Evolutionary conservation across 2,888 invertebrate species (phyloP).

Genomic region (Tinea trinotella): DNA sequence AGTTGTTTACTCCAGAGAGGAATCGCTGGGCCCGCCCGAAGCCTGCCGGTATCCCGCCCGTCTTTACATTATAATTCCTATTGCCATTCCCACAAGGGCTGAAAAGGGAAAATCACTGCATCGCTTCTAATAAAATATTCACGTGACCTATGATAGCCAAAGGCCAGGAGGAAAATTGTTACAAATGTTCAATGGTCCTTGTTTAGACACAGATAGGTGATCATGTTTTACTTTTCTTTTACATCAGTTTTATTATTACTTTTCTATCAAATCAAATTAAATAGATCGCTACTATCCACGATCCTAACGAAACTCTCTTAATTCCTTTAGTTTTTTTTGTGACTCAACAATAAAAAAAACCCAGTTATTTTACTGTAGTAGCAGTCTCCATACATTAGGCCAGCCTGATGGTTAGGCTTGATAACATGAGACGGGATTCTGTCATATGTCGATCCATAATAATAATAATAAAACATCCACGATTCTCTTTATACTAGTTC

Average conservation of each 20-base stretch:
- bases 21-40: conserved; percentile 28
- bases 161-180: conserved; percentile 19
- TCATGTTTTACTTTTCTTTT: background rate
- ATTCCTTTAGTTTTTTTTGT: too few relatives aligned
- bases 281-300: too few relatives aligned
- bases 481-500: too few relatives aligned
- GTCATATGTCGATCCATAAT: too few relatives aligned
- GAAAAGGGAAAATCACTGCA: conserved; percentile 20
- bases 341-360: too few relatives aligned
- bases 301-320: too few relatives aligned
- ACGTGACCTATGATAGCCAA: conserved; percentile 27
- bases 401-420: too few relatives aligned
- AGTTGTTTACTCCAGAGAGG: conserved; percentile 76
- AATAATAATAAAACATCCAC: too few relatives aligned
- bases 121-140: conserved; percentile 33
- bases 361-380: too few relatives aligned
- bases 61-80: conserved; percentile 20
- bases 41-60: conserved; percentile 9
- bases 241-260: background rate
- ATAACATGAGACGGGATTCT: too few relatives aligned
- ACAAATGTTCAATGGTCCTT: conserved; percentile 1
- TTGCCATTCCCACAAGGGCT: conserved; percentile 20
- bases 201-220: conserved; percentile 1
- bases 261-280: too few relatives aligned
- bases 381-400: too few relatives aligned